Base-by-base conservation (phyloP, 1,140 invertebrate species). In the Heliconius himera region DNA sequence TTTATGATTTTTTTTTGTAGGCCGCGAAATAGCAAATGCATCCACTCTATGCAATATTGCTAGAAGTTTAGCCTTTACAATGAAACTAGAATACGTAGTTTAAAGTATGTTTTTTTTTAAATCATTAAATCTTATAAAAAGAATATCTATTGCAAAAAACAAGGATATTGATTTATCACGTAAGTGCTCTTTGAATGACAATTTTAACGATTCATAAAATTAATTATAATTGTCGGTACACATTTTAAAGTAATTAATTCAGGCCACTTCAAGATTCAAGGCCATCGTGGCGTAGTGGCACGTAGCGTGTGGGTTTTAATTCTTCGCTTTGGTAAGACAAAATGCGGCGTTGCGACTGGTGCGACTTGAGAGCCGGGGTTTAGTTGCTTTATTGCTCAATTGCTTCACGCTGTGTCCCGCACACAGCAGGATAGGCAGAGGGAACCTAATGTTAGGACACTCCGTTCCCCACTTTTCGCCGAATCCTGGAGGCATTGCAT, bases 131-230 rank as follows among this genome's bases (percentile, higher is more conserved):
- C 2, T 56, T n/a, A 22, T n/a, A 56, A n/a, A n/a, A n/a, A n/a
- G n/a, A n/a, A n/a, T n/a, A 26, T 11, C 20, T 22, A 60, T 22
- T 22, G 0, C 2, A 0, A 9, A 22, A 60, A 60, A 60, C 54
- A 60, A 60, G 54, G 54, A 26, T n/a, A 60, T 60, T 60, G 54
- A 60, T 60, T 60, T 60, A 60, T 60, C 9, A 60, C n/a, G n/a
- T 20, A 26, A 60, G 54, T 60, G 54, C 9, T 60, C 54, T 60
- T 60, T 60, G 20, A 60, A 60, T 60, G n/a, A 60, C 54, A 60
- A 60, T 60, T 60, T 60, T 60, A 22, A 60, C 0, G 54, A 22
- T 60, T 60, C 2, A 0, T 22, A 60, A 60, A 60, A 26, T n/a
- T 8, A 22, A 60, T 60, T 60, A 20, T 60, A 60, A 60, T 60